Evolutionary conservation across 2,797 vertebrate species (phyloP).

Genomic region (Pseudochirops cupreus): DNA sequence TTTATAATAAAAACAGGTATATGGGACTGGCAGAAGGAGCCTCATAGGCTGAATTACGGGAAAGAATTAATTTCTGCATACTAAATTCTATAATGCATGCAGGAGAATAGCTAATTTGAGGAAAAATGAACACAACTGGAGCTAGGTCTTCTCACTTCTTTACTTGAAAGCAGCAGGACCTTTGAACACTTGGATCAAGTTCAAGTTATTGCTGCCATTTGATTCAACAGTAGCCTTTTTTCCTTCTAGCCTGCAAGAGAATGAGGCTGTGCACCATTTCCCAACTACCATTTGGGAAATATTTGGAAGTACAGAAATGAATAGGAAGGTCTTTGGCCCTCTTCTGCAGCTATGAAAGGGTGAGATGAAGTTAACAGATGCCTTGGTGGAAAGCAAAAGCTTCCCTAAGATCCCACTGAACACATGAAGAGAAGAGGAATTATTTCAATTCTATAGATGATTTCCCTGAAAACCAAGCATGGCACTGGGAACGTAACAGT

Average conservation of each 20-base stretch:
- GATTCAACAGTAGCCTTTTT: constrained; percentile 49
- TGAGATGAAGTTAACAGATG: not conserved
- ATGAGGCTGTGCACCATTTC: constrained; percentile 39
- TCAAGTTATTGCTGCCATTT: constrained; percentile 55
- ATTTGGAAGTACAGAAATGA: constrained; percentile 45
- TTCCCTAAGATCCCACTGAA: not conserved
- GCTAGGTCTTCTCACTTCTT: constrained; percentile 47
- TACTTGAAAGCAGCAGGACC: constrained; percentile 46
- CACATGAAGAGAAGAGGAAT: not conserved
- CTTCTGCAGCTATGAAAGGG: constrained; percentile 23
- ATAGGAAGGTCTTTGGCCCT: constrained; percentile 47
- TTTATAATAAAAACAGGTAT: constrained; percentile 56
- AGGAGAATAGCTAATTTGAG: constrained; percentile 56
- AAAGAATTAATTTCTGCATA: constrained; percentile 48
- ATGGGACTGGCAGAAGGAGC: constrained; percentile 30
- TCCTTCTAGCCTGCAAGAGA: constrained; percentile 74
- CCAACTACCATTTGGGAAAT: constrained; percentile 64
- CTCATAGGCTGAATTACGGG: not conserved
- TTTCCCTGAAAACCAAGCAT: constrained; percentile 11
- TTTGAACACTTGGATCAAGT: not conserved
- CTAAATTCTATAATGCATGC: constrained; percentile 42
- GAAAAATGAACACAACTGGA: constrained; percentile 46
- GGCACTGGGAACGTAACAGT: constrained; percentile 51
- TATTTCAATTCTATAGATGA: not conserved
- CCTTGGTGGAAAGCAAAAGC: not conserved